Percentiles rank a stretch among this genome's conserved stretches.
phyloP scores from a whole-genome alignment of 2,888 invertebrate species.

The Selenia dentaria region DNA sequence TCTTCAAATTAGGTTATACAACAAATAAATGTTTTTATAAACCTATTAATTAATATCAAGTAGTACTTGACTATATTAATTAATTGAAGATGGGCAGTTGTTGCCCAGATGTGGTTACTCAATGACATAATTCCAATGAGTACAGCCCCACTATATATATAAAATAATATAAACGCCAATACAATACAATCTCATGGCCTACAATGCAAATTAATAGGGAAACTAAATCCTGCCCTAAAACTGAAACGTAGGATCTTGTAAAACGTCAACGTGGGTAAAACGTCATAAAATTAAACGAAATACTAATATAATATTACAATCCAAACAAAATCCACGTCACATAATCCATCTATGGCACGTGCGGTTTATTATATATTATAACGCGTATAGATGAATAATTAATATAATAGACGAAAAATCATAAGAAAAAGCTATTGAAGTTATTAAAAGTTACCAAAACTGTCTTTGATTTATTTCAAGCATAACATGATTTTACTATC shows the following conservation, averaged over 20 bases:
- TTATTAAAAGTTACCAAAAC: too few species aligned
- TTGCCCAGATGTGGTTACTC: not conserved
- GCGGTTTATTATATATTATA: not conserved
- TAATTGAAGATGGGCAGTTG: not conserved
- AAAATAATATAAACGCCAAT: not conserved
- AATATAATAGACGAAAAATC: too few species aligned
- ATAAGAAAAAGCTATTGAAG: too few species aligned
- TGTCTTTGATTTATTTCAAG: too few species aligned
- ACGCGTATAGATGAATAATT: too few species aligned
- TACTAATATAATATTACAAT: not conserved
- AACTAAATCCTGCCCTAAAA: not conserved
- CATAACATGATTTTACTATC: too few species aligned
- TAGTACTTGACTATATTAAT: not conserved
- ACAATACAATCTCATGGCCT: not conserved
- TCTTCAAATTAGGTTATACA: not conserved
- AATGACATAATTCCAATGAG: conserved; percentile 7
- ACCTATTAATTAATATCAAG: not conserved
- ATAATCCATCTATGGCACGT: not conserved
- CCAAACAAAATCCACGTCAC: not conserved
- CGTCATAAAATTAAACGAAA: not conserved
- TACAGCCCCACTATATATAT: conserved; percentile 11
- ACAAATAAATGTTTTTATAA: not conserved
- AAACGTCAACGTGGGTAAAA: not conserved
- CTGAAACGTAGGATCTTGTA: not conserved
- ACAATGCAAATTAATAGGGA: not conserved